phyloP scores from a whole-genome alignment of 35 echinoderm and acorn worm species.

The Eucidaris tribuloides region DNA sequence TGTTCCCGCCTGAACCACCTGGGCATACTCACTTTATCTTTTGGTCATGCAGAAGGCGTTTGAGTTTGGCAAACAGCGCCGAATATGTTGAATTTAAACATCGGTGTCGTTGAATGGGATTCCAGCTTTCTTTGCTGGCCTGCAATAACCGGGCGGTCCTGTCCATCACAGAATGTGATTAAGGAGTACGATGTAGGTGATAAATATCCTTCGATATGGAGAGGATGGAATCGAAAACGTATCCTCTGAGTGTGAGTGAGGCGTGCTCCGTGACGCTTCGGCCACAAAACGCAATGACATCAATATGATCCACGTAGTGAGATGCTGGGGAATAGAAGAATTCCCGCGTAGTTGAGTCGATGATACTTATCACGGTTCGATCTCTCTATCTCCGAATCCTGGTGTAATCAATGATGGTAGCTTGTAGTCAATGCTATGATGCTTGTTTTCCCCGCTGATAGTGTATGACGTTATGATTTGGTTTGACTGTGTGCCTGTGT shows the following conservation, averaged over 20 bases:
- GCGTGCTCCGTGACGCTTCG: constrained; percentile 3
- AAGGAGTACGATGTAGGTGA: constrained; percentile 38
- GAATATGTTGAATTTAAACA: constrained; percentile 76
- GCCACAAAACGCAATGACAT: constrained; percentile 56
- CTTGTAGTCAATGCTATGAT: constrained; percentile 32
- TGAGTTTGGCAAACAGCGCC: constrained; percentile 41
- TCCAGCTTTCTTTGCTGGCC: constrained; percentile 43
- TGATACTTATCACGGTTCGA: constrained; percentile 1
- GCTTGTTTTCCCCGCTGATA: constrained; percentile 23
- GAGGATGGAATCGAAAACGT: constrained; percentile 61
- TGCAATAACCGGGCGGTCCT: constrained; percentile 16
- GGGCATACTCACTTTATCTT: too few relatives aligned
- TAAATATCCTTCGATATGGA: constrained; percentile 23
- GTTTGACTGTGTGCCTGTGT: constrained; percentile 66
- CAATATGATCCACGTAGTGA: constrained; percentile 32
- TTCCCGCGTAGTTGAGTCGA: not conserved
- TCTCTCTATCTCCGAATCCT: constrained; percentile 64
- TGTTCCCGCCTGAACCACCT: not conserved
- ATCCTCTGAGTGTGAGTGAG: constrained; percentile 25
- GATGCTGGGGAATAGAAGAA: not conserved
- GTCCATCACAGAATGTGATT: constrained; percentile 42
- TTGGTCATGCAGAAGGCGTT: not conserved
- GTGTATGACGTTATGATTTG: constrained; percentile 55
- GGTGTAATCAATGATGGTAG: constrained; percentile 67
- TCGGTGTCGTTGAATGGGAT: constrained; percentile 40